Percentiles rank a stretch among this genome's conserved stretches.
Conservation (phyloP, 2,888 invertebrate genomes). For the Drosophila lacicola region DNA sequence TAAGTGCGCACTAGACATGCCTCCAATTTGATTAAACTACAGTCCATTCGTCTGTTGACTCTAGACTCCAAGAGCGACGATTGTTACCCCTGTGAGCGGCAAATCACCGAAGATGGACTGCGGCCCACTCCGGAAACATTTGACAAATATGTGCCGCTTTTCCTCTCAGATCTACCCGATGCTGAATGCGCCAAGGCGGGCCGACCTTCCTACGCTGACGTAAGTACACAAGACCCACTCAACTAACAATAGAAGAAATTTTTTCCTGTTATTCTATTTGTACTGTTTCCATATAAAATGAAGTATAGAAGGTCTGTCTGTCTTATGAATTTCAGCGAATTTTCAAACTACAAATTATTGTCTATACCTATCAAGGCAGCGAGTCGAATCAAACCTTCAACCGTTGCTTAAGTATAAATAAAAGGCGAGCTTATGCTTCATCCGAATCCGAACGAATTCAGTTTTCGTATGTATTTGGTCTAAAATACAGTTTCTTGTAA, state of each 20-base stretch:
- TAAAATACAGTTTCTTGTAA: too few species aligned
- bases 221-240: constrained; percentile 75
- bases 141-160: constrained; percentile 89
- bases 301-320: background rate
- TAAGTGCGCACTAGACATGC: constrained; percentile 51
- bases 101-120: constrained; percentile 85
- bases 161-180: constrained; percentile 87
- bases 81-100: constrained; percentile 86
- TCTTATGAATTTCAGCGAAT: background rate
- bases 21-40: background rate
- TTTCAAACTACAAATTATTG: too few species aligned
- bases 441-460: too few species aligned
- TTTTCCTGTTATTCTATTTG: too few species aligned
- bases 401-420: too few species aligned
- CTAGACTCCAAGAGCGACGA: constrained; percentile 78
- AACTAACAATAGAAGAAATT: too few species aligned
- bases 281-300: background rate
- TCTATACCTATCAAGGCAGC: too few species aligned
- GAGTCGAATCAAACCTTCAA: too few species aligned
- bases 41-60: background rate
- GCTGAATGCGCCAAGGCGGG: constrained; percentile 91
- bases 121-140: constrained; percentile 88
- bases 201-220: constrained; percentile 90
- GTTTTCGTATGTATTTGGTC: too few species aligned
- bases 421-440: too few species aligned